phyloP scores from a whole-genome alignment of 2,888 invertebrate species.

The Catocala sponsa region DNA sequence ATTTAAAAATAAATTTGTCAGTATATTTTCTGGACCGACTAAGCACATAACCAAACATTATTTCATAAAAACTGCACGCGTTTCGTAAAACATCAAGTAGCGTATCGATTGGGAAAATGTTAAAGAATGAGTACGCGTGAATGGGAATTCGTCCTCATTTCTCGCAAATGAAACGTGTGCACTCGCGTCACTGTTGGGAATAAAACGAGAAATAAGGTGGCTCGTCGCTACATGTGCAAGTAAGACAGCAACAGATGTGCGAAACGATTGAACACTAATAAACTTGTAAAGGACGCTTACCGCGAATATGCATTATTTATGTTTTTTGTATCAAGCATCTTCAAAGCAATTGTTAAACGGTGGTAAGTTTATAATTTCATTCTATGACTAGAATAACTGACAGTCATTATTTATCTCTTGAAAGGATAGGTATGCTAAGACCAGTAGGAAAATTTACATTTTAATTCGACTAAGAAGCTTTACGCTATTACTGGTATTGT shows the following conservation, averaged over 20 bases:
- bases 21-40: too few species aligned
- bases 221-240: constrained; percentile 14
- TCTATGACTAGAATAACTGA: constrained; percentile 3
- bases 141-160: constrained; percentile 44
- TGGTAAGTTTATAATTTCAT: constrained; percentile 1
- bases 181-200: constrained; percentile 22
- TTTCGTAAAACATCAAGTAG: background rate
- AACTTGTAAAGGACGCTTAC: constrained; percentile 13
- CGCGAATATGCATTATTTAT: constrained; percentile 4
- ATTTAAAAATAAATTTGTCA: too few species aligned
- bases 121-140: constrained; percentile 4
- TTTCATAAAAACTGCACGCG: too few species aligned
- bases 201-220: constrained; percentile 9
- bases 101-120: constrained; percentile 43
- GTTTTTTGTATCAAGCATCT: constrained; percentile 8
- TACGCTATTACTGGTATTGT: too few species aligned
- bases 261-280: constrained; percentile 15
- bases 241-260: constrained; percentile 21
- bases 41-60: too few species aligned
- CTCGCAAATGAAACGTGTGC: constrained; percentile 13
- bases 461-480: too few species aligned
- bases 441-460: too few species aligned
- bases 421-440: too few species aligned
- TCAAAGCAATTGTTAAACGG: constrained; percentile 14
- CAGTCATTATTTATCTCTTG: background rate